Base-by-base conservation (phyloP, 2,797 vertebrate genomes). In the Propithecus deckenii region DNA sequence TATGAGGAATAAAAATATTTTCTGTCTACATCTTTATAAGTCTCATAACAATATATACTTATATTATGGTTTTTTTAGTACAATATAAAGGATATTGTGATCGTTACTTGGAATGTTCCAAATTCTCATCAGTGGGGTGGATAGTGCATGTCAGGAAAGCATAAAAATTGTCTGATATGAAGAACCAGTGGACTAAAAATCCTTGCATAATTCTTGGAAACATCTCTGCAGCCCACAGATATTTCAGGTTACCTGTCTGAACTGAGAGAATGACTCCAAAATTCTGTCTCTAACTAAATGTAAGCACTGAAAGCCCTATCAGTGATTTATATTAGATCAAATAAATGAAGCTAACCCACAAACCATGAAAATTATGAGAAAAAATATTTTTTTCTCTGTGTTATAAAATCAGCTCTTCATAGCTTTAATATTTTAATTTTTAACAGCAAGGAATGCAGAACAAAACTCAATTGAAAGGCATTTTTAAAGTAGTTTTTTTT, bases 391-490 rank as follows among this genome's bases (percentile, higher is more conserved):
- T 69, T 88, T 71, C 13, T 46, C 1, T 79, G 2, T 89, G 10
- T 50, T 69, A 75, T 61, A 80, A 63, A 78, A 83, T 59, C 28
- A 50, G 32, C 43, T 69, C 76, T 76, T 46, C 87, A 63, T 41
- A 95, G 50, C 22, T 81, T 85, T 65, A 88, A n/a, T 32, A 79
- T 88, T 94, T 92, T 78, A 74, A 90, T 91, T 85, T 67, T 94
- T 88, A 69, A 92, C 96, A 83, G 30, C 35, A 80, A 85, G 25
- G 8, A 75, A 93, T 25, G 3, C 4, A 86, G 63, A 76, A 50
- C 20, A 87, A 89, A 97, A 86, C 28, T 41, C 23, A 90, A 69
- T 13, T 52, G 8, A 83, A 90, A 87, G 9, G 0, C 22, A 90
- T 67, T 95, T 83, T 88, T 38, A 87, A 67, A 69, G 88, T 48